These are phyloP conservation scores for Hybos culiciformis DNA, from an alignment of 2,888 invertebrate genomes.

Conservation along the genomic window DNA sequence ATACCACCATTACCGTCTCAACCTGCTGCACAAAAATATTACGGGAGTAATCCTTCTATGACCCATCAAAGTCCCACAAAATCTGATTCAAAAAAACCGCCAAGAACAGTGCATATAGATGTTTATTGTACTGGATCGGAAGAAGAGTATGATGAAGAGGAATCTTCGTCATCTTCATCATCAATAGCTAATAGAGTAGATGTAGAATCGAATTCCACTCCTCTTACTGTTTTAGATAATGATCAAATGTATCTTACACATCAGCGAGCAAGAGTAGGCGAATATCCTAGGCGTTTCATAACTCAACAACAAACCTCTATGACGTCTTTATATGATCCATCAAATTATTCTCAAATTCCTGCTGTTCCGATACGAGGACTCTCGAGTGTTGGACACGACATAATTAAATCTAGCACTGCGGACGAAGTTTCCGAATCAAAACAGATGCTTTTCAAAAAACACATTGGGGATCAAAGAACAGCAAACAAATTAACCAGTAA, in stretches of 20 bases:
- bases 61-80: slow-evolving; percentile 17
- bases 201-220: slow-evolving; percentile 40
- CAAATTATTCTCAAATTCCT: background rate
- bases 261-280: slow-evolving; percentile 35
- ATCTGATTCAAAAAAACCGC: slow-evolving; percentile 32
- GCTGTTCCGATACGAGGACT: too few species aligned
- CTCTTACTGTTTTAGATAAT: slow-evolving; percentile 50
- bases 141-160: slow-evolving; percentile 30
- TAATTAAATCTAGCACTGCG: slow-evolving; percentile 34
- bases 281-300: slow-evolving; percentile 36
- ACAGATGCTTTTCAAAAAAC: slow-evolving; percentile 34
- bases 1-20: slow-evolving; percentile 23
- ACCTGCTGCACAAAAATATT: slow-evolving; percentile 7
- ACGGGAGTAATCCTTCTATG: background rate
- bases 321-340: background rate
- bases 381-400: slow-evolving; percentile 29
- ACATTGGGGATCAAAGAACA: slow-evolving; percentile 32
- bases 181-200: slow-evolving; percentile 24
- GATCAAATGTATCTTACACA: slow-evolving; percentile 46
- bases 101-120: slow-evolving; percentile 58
- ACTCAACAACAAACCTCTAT: slow-evolving; percentile 1
- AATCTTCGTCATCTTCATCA: slow-evolving; percentile 22
- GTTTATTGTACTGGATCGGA: slow-evolving; percentile 59
- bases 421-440: slow-evolving; percentile 35
- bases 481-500: slow-evolving; percentile 27